Percentiles rank a stretch among this genome's conserved stretches.
Evolutionary conservation across 2,113 vertebrate genomes (phyloP).

Genomic region (Silurus glanis): DNA sequence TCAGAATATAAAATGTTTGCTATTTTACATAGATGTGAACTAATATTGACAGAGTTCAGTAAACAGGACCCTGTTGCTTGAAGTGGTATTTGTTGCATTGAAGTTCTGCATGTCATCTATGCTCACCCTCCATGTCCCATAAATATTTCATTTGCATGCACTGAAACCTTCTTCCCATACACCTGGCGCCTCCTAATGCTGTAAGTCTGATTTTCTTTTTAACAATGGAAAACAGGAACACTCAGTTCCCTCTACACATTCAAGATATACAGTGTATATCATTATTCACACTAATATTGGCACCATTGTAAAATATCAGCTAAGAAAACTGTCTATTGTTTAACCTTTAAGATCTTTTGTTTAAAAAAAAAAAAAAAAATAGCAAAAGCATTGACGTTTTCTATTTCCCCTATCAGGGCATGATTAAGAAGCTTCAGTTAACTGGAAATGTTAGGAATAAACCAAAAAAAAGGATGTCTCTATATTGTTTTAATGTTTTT

Average conservation of each 20-base stretch:
- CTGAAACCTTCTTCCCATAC: conserved; percentile 66
- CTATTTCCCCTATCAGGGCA: no score
- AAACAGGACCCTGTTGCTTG: conserved; percentile 15
- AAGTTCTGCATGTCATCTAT: conserved; percentile 84
- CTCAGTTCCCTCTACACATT: no score
- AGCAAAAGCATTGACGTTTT: no score
- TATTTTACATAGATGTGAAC: neutral
- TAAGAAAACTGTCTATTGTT: no score
- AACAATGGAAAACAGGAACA: conserved; percentile 47
- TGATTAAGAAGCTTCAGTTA: no score
- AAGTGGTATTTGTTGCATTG: conserved; percentile 41
- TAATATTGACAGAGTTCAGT: neutral
- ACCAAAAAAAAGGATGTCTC: no score
- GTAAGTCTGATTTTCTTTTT: conserved; percentile 58
- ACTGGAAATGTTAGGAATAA: no score
- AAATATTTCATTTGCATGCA: conserved; percentile 85
- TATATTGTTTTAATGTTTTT: no score
- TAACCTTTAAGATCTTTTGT: no score
- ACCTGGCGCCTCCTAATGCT: conserved; percentile 63
- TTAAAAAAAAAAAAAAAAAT: no score
- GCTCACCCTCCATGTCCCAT: conserved; percentile 58
- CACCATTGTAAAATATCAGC: no score
- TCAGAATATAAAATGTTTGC: neutral
- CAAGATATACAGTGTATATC: neutral
- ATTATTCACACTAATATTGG: neutral